Evolutionary conservation across 53 echinoderm and acorn worm genomes (phyloP), one percentile per base, ranked within the genome.

Genomic region (Pentamera pediparva): DNA sequence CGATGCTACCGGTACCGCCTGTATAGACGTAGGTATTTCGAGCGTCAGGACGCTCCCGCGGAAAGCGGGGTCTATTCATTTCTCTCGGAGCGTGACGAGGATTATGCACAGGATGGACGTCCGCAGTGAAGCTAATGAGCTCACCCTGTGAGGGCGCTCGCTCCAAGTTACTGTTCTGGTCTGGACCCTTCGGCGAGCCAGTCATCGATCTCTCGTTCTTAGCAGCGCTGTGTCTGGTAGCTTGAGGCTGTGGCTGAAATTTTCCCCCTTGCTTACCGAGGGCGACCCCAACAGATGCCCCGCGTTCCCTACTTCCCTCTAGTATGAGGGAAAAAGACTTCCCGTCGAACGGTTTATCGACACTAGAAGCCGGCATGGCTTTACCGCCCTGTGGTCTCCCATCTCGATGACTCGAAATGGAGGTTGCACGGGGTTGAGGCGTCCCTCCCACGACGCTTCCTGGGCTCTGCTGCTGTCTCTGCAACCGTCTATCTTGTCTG

Each of bases 241-340:
- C n/a, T n/a, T n/a, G n/a, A 65, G 37, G 49, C 49, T 59, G 57
- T n/a, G n/a, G n/a, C n/a, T n/a, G n/a, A n/a, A n/a, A n/a, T n/a
- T n/a, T n/a, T n/a, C n/a, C n/a, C n/a, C n/a, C n/a, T n/a, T n/a
- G n/a, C 30, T 26, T 48, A 19, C 73, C 80, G 37, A 77, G 86
- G 10, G 89, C 76, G 62, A 92, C 53, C n/a, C 93, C 35, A 17
- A 93, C 93, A 15, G 93, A 86, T 5, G 89, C 87, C 28, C 89
- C 89, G 4, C 81, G 83, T 21, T 56, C 78, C 26, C 81, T 86
- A 10, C 87, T 84, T 1, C 89, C 89, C 56, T 93, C 93, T 11
- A 93, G 47, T 43, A 87, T 81, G 10, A 93, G 86, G 10, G 89
- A 89, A 65, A 86, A 93, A 75, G 86, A 83, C 4, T 79, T 81